Evolutionary conservation across 2,113 vertebrate species (phyloP).

Genomic region (Cygnus buccinator): DNA sequence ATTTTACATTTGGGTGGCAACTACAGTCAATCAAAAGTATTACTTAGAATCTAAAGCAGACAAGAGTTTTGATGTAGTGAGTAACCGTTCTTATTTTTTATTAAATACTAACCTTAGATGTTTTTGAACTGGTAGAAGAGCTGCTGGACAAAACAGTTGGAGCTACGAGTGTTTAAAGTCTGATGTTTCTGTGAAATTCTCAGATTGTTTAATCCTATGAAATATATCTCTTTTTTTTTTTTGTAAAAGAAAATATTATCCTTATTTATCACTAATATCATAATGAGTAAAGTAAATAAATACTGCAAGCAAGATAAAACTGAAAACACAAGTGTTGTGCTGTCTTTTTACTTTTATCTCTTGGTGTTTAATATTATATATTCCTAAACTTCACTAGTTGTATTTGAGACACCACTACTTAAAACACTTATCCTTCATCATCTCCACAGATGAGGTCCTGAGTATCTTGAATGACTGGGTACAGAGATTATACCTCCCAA

Average conservation of each 20-base stretch:
- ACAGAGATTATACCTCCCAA: background rate
- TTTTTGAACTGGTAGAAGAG: slow-evolving; percentile 42
- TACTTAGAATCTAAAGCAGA: slow-evolving; percentile 1
- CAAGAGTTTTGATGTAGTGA: slow-evolving; percentile 13
- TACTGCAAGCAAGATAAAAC: slow-evolving; percentile 56
- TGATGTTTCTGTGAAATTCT: slow-evolving; percentile 80
- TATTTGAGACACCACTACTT: background rate
- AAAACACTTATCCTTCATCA: background rate
- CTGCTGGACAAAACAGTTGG: slow-evolving; percentile 56
- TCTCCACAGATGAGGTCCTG: background rate
- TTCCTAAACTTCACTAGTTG: background rate
- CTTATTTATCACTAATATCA: slow-evolving; percentile 75
- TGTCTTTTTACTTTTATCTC: slow-evolving; percentile 35
- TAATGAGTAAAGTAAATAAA: slow-evolving; percentile 73
- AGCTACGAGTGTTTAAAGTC: slow-evolving; percentile 71
- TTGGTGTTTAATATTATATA: slow-evolving; percentile 45
- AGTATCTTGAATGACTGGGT: background rate
- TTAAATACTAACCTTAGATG: slow-evolving; percentile 53
- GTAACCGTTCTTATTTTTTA: slow-evolving; percentile 34
- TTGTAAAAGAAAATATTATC: slow-evolving; percentile 69
- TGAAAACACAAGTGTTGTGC: slow-evolving; percentile 41
- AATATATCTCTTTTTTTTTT: slow-evolving; percentile 71
- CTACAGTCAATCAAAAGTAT: background rate
- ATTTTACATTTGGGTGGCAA: slow-evolving; percentile 18
- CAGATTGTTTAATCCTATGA: slow-evolving; percentile 72